These are phyloP conservation scores for Oscheius sp. DNA, from an alignment of 2,888 invertebrate genomes.

Conservation along the genomic window DNA sequence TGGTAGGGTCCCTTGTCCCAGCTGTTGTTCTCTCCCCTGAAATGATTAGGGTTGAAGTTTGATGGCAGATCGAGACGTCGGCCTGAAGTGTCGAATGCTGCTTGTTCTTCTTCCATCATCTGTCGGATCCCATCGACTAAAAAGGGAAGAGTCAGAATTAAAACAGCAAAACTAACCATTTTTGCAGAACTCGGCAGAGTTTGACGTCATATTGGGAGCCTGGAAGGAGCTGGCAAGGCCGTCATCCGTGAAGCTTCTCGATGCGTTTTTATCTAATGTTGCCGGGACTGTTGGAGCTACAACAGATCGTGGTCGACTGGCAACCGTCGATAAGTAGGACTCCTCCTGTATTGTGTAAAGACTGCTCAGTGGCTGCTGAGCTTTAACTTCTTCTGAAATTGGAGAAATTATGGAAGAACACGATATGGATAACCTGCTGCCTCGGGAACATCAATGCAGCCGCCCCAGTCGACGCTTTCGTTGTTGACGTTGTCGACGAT, in stretches of 20 bases:
- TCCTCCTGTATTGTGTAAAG: constrained; percentile 5
- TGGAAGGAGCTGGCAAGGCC: not conserved
- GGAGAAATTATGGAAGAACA: not conserved
- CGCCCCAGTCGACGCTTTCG: constrained; percentile 13
- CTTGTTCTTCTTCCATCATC: constrained; percentile 11
- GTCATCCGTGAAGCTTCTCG: constrained; percentile 7
- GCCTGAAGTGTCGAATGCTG: constrained; percentile 8
- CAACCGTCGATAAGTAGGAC: constrained; percentile 3
- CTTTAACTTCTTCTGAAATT: not conserved
- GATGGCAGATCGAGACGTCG: constrained; percentile 5
- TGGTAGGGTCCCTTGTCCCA: constrained; percentile 23
- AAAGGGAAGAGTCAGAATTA: not conserved
- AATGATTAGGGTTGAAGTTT: not conserved
- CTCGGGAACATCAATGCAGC: not conserved
- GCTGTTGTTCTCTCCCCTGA: not conserved
- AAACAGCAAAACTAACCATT: not conserved
- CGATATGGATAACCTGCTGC: no score
- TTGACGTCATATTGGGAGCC: constrained; percentile 4
- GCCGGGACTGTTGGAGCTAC: not conserved
- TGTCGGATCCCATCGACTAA: not conserved
- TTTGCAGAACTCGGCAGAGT: constrained; percentile 16
- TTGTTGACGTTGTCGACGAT: not conserved
- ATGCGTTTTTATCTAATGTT: constrained; percentile 7
- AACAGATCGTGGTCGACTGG: not conserved
- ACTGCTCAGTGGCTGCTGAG: not conserved